A percentile compares a stretch with the other conserved stretches of the same genome.
Evolutionary conservation across 2,888 invertebrate species (phyloP).

Genomic region (Conistra vaccinii): DNA sequence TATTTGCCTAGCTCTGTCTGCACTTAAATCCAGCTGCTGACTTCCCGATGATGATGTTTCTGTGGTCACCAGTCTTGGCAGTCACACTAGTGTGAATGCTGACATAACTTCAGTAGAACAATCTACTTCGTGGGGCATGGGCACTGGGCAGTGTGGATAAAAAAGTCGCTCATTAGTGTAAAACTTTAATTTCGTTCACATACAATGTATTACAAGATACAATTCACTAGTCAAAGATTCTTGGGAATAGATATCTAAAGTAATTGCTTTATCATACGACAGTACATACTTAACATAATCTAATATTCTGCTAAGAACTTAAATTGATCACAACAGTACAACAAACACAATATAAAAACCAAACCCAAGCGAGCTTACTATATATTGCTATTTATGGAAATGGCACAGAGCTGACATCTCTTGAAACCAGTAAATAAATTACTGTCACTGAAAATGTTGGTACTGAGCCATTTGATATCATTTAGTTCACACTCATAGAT

Average conservation of each 20-base stretch:
- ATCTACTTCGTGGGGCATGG: neutral
- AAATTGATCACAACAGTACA: slow-evolving; percentile 53
- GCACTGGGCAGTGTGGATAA: neutral
- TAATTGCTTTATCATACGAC: slow-evolving; percentile 42
- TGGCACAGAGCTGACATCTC: slow-evolving; percentile 23
- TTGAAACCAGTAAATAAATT: slow-evolving; percentile 5
- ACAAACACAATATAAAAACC: slow-evolving; percentile 38
- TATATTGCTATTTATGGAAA: slow-evolving; percentile 3
- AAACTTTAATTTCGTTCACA: slow-evolving; percentile 70
- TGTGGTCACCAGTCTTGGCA: neutral
- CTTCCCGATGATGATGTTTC: neutral
- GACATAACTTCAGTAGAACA: neutral
- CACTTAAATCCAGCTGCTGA: neutral
- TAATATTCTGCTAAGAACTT: slow-evolving; percentile 50
- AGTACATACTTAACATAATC: slow-evolving; percentile 50
- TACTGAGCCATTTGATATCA: slow-evolving; percentile 26
- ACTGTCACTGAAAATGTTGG: slow-evolving; percentile 14
- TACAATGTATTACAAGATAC: slow-evolving; percentile 61
- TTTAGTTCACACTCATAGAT: slow-evolving; percentile 31
- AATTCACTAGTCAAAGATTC: slow-evolving; percentile 64
- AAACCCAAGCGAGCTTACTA: slow-evolving; percentile 32
- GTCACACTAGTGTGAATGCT: neutral
- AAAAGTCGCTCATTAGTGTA: slow-evolving; percentile 54
- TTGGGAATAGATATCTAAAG: slow-evolving; percentile 47
- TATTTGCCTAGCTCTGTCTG: neutral